phyloP scores from a whole-genome alignment of 2,797 vertebrate genomes.

The Sciurus carolinensis region DNA sequence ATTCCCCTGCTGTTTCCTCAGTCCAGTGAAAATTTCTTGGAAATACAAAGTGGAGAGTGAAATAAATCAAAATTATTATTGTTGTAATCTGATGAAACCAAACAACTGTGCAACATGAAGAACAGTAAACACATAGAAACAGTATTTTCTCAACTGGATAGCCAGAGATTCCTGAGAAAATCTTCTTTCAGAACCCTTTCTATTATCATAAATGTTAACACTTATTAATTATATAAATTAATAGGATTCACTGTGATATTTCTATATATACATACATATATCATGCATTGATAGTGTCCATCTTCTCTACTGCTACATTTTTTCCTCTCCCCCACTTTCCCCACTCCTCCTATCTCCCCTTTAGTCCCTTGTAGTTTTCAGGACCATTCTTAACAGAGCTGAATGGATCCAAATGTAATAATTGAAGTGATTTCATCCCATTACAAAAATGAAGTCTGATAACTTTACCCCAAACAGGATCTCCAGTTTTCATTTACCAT shows the following conservation, averaged over 20 bases:
- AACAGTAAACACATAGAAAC: constrained; percentile 2
- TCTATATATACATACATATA: background rate
- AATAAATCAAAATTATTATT: constrained; percentile 44
- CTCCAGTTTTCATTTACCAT: background rate
- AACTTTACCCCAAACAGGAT: constrained; percentile 21
- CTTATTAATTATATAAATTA: background rate
- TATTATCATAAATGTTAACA: background rate
- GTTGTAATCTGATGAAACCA: constrained; percentile 66
- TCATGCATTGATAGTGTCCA: background rate
- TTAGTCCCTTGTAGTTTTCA: background rate
- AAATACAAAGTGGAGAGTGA: background rate
- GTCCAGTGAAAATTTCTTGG: constrained; percentile 67
- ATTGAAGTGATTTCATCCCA: background rate
- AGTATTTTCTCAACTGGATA: constrained; percentile 7
- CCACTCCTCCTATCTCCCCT: too few relatives aligned
- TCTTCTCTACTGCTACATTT: background rate
- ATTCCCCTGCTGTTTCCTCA: constrained; percentile 74
- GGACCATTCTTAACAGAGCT: background rate
- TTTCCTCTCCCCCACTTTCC: too few relatives aligned
- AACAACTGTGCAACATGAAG: background rate
- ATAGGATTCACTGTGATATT: background rate
- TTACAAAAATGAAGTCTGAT: constrained; percentile 12
- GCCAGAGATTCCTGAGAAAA: background rate
- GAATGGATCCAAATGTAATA: constrained; percentile 32
- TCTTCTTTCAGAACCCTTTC: background rate